phyloP scores from a whole-genome alignment of 2,113 vertebrate species.

The Muntiacus muntjak region DNA sequence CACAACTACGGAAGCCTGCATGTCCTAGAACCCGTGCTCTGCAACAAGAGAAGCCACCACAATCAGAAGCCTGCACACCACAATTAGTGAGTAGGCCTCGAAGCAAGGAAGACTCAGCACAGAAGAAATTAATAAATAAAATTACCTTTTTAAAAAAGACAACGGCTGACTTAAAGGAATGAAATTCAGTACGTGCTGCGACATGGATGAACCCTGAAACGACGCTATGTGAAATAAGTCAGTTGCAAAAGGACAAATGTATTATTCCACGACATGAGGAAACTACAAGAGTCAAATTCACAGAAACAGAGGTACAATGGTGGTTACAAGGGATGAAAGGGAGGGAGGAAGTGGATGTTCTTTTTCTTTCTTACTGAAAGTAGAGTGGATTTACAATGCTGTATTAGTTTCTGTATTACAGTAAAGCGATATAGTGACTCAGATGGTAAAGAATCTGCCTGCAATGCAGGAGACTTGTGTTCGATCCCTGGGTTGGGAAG shows the following conservation, averaged over 20 bases:
- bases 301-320: background rate
- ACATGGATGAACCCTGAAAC: background rate
- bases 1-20: accelerated
- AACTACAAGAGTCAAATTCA: background rate
- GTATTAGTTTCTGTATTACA: background rate
- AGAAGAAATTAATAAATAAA: background rate
- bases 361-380: background rate
- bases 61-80: background rate
- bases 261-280: background rate
- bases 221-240: background rate
- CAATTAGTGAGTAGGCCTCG: background rate
- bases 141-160: background rate
- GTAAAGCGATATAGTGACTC: background rate
- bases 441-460: background rate
- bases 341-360: background rate
- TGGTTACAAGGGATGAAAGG: background rate
- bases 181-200: background rate
- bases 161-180: background rate
- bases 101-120: background rate
- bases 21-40: background rate
- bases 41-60: background rate
- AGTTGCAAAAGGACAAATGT: background rate
- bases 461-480: background rate
- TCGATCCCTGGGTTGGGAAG: background rate
- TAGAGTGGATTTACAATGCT: background rate